Evolutionary conservation across 2,888 invertebrate species (phyloP), one percentile per base, ranked within the genome.

Genomic region (Drosophila atripex): DNA sequence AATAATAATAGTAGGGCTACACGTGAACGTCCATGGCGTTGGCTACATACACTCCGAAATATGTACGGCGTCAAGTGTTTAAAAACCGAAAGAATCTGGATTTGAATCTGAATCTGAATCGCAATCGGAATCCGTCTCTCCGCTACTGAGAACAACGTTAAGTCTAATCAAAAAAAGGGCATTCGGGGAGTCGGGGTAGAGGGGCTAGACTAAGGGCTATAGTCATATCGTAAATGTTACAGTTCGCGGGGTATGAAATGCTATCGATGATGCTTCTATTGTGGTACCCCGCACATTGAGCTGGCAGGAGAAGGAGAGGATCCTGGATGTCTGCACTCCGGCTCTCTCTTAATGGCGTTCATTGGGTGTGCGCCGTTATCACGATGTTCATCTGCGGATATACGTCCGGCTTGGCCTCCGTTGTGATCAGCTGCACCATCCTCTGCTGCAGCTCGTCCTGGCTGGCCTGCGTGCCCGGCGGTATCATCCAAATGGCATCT

Each of bases 401-500:
- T 73, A 86, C 86, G 72, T 91, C 91, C 56, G 90, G 89, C 64
- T 86, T 90, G 52, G 87, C 80, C 63, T 89, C 83, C 46, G 89
- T 82, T 60, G 91, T 90, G 56, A 90, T 88, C 58, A 91, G 76
- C 82, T 91, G 91, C 73, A 91, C 88, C 91, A 91, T 91, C 58
- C 90, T 90, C 71, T 91, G 89, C 65, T 90, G 89, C 61, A 91
- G 78, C 75, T 91, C 91, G 65, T 89, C 86, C 61, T 90, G 88
- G 46, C 88, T 89, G 68, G 89, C 89, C 74, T 88, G 86, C 21
- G 86, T 85, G 45, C 90, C 90, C 11, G 90, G 90, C 75, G 90
- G 90, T 70, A 90, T 86, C 90, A 90, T 90, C 91, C 91, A 91
- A 58, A 91, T 90, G 90, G 92, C 90, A 91, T 92, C 94, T 94